Evolutionary conservation across 2,888 invertebrate genomes (phyloP), one percentile per base, ranked within the genome.

Genomic region (Yponomeuta evonymella): DNA sequence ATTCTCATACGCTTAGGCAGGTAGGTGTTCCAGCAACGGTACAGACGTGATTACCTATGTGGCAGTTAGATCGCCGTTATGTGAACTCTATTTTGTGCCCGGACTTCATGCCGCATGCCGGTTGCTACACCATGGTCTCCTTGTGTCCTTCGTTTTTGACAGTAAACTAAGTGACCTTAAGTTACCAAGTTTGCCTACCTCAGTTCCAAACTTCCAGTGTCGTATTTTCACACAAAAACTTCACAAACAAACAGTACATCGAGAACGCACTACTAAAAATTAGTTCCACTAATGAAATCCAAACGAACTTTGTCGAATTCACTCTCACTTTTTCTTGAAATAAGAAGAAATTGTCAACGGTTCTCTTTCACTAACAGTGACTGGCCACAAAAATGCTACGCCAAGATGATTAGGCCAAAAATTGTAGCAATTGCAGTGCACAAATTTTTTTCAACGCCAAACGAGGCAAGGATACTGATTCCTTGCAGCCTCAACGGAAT

Each of bases 401-500:
- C 74, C 73, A 74, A 75, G 78, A 85, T 85, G 86, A 86, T 79
- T 78, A 77, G 75, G 86, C 84, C 81, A 65, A 70, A 43, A 11
- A 80, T 81, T 76, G 75, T 29, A 62, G 66, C n/a, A 58, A 62
- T 36, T 1, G 58, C 30, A 70, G 71, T 71, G 80, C 83, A 83
- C 85, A 84, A 58, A 81, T 84, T 83, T 84, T 83, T 77, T 75
- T 79, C 2, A 70, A 71, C 69, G 70, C 70, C 72, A 58, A 58
- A 58, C 51, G 51, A 58, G 75, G 81, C 81, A 79, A 87, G 87
- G 87, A 87, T 81, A 82, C 81, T 75, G 77, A 58, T 78, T 86
- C 87, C 87, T 83, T 83, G 73, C 81, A 78, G 83, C 82, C 84
- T 75, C 84, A 75, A 70, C 70, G 71, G 75, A 75, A 85, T 87